Evolutionary conservation across 2,797 vertebrate species (phyloP).

Genomic region (Pachyuromys duprasi): DNA sequence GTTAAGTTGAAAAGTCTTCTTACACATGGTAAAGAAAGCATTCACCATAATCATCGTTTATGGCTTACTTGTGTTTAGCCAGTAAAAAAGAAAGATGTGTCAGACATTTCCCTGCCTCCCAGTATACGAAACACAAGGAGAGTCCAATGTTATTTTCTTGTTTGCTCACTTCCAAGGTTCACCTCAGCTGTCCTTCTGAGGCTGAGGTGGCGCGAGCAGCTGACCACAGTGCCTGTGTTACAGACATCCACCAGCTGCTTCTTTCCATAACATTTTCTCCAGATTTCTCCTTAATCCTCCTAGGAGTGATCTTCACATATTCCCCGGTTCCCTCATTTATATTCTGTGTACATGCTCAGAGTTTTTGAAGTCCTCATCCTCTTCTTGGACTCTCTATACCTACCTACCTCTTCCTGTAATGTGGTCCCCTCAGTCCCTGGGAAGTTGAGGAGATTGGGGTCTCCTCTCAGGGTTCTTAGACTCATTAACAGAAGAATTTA

Average conservation of each 20-base stretch:
- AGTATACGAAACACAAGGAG: rapidly evolving
- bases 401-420: neutral
- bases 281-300: neutral
- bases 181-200: neutral
- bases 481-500: neutral
- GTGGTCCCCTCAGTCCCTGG: neutral
- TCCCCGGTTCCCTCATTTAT: rapidly evolving
- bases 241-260: rapidly evolving
- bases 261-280: rapidly evolving
- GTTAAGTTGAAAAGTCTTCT: neutral
- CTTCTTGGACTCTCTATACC: neutral
- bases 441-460: neutral
- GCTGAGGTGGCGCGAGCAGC: rapidly evolving
- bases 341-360: rapidly evolving
- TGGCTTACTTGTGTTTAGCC: neutral
- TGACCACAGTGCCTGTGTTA: rapidly evolving
- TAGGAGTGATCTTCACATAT: neutral
- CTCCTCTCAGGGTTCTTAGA: neutral
- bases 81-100: neutral
- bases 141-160: neutral
- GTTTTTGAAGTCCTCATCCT: neutral
- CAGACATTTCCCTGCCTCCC: neutral
- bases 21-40: neutral
- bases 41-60: neutral
- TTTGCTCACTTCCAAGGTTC: rapidly evolving